Evolutionary conservation across 53 echinoderm and acorn worm species (phyloP).

Genomic region (Echinometra lucunter): DNA sequence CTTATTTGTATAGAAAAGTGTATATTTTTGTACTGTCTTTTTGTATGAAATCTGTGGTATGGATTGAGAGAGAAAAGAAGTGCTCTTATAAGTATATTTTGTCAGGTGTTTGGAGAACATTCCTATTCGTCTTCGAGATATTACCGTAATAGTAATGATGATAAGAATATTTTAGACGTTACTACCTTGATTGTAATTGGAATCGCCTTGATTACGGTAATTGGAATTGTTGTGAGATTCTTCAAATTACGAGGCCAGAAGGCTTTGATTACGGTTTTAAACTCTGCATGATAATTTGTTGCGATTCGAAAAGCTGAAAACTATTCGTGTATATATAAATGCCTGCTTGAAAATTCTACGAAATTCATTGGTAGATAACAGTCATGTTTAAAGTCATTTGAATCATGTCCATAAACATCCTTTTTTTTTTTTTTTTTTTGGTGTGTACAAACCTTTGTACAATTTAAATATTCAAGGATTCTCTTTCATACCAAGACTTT

Average conservation of each 20-base stretch:
- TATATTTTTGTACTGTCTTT: background rate
- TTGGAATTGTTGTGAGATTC: background rate
- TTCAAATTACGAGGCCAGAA: background rate
- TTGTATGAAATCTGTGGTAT: constrained; percentile 1
- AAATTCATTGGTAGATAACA: no score
- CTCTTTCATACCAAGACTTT: background rate
- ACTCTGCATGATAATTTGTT: background rate
- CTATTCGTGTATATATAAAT: background rate
- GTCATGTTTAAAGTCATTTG: no score
- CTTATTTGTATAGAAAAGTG: constrained; percentile 44
- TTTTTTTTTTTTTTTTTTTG: background rate
- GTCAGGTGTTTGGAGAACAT: no score
- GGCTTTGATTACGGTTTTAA: background rate
- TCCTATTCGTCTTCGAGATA: background rate
- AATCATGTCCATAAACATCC: background rate
- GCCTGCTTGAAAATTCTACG: no score
- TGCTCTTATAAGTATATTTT: background rate
- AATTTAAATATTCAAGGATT: background rate
- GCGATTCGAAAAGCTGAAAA: background rate
- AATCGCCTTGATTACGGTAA: no score
- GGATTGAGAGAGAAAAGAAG: background rate
- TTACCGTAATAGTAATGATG: background rate
- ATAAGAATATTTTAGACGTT: no score
- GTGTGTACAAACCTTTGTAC: background rate
- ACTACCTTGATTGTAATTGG: no score